Evolutionary conservation across 2,888 invertebrate species (phyloP).

Genomic region (Trypoxylon attenuatum): DNA sequence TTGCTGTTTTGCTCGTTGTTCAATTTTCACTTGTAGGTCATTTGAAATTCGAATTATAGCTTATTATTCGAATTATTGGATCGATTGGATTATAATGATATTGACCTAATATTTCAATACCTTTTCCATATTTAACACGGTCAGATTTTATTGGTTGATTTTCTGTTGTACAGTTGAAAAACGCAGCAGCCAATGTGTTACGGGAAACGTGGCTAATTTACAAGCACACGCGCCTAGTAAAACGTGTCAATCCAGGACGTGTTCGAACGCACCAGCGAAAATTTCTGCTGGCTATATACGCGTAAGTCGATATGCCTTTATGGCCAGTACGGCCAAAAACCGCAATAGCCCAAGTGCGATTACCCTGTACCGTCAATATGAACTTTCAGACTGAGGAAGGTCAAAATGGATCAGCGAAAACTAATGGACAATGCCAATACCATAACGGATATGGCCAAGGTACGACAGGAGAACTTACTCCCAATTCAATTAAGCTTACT

Average conservation of each 20-base stretch:
- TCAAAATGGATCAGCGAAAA: conserved; percentile 99
- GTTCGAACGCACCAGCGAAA: conserved; percentile 99
- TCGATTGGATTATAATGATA: no score
- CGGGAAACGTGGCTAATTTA: conserved; percentile 99
- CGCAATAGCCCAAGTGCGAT: background rate
- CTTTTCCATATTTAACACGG: background rate
- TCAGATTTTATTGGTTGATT: background rate
- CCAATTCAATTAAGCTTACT: conserved; percentile 24
- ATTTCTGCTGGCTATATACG: conserved; percentile 99
- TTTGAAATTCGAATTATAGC: no score
- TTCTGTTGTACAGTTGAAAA: conserved; percentile 88
- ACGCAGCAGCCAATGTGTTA: conserved; percentile 99
- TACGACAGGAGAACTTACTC: conserved; percentile 69
- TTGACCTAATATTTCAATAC: no score
- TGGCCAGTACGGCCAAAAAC: background rate
- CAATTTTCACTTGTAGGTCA: no score
- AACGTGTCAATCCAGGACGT: conserved; percentile 95
- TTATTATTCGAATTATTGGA: conserved; percentile 1
- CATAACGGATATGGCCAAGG: conserved; percentile 99
- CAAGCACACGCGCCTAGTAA: conserved; percentile 98
- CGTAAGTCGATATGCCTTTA: conserved; percentile 82
- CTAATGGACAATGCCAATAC: conserved; percentile 99
- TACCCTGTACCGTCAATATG: conserved; percentile 7
- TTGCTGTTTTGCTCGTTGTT: no score
- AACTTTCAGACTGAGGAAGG: conserved; percentile 91